Evolutionary conservation across 2,113 vertebrate genomes (phyloP), one percentile per base, ranked within the genome.

Genomic region (Orthochromis malagaraziensis): DNA sequence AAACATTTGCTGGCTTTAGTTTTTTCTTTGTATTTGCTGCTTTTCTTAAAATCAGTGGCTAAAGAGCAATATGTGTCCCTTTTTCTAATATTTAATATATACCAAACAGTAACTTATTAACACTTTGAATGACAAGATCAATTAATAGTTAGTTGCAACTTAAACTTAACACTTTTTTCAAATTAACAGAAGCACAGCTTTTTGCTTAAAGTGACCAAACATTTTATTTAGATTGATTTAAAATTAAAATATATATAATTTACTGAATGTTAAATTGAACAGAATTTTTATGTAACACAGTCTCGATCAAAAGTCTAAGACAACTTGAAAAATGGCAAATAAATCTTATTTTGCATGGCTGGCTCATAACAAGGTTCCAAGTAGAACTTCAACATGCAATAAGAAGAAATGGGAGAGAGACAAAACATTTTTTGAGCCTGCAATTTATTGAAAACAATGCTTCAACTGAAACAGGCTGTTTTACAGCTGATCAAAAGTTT

Each of bases 351-450:
- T 35, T 38, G 60, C 31, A 65, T 38, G 60, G 17, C 33, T 63
- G 17, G 58, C 4, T 35, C 31, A 12, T 35, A 63, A 2, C 31
- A 63, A 33, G 16, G 58, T 63, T 63, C 58, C 58, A 63, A 63
- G 6, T 35, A 33, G 9, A 33, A 16, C 58, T 19, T 63, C 29
- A 33, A 33, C 58, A 6, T 63, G 29, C 58, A 35, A 63, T 17
- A 19, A 63, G 58, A 33, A 63, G 29, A 63, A 63, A n/a, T n/a
- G 9, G 57, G 58, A 63, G 31, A 7, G 29, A 35, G 31, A 63
- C 2, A 0, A 63, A 63, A 19, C 58, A 11, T 11, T 11, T 60
- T 0, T 63, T 1, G 2, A 35, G 58, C 2, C 4, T 35, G 58
- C 31, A 63, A 35, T 35, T 63, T 19, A 63, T 63, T 35, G 58